A percentile compares a stretch with the other conserved stretches of the same genome.
phyloP scores from a whole-genome alignment of 2,888 invertebrate genomes.

The Lamproptera curius region DNA sequence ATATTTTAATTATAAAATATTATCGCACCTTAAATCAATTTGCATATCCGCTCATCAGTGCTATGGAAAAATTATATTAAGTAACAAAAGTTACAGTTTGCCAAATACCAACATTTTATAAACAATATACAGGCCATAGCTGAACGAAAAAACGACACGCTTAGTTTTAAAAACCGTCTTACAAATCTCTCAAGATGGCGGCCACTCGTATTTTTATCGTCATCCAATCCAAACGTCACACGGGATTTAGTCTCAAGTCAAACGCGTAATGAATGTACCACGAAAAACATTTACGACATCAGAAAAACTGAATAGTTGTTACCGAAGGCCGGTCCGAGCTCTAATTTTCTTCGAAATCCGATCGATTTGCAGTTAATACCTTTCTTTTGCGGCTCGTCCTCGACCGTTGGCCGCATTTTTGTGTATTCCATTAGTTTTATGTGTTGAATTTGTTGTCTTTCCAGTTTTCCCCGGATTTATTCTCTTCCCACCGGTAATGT shows the following conservation, averaged over 20 bases:
- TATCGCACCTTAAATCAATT: too few relatives aligned
- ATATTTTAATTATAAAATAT: too few relatives aligned
- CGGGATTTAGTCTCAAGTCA: conserved; percentile 1
- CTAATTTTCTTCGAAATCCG: conserved; percentile 19
- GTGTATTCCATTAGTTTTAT: conserved; percentile 12
- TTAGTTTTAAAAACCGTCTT: too few relatives aligned
- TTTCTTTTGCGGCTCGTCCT: conserved; percentile 9
- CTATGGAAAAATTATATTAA: too few relatives aligned
- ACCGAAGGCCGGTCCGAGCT: conserved; percentile 4
- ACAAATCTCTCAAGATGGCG: too few relatives aligned
- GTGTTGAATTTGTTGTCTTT: conserved; percentile 5
- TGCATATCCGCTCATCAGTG: too few relatives aligned
- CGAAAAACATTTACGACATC: conserved; percentile 1
- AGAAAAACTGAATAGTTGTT: conserved; percentile 18
- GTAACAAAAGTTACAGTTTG: not conserved
- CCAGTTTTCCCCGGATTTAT: not conserved
- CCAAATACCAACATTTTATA: not conserved
- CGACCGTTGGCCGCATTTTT: conserved; percentile 11
- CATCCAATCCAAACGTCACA: not conserved
- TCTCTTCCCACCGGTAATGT: not conserved
- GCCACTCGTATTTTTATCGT: not conserved
- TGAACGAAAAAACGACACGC: too few relatives aligned
- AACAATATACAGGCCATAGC: not conserved
- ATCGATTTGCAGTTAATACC: conserved; percentile 12
- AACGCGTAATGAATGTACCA: conserved; percentile 15